These are phyloP conservation scores for Hippolais icterina DNA, from an alignment of 2,113 vertebrate genomes.

Conservation along the genomic window DNA sequence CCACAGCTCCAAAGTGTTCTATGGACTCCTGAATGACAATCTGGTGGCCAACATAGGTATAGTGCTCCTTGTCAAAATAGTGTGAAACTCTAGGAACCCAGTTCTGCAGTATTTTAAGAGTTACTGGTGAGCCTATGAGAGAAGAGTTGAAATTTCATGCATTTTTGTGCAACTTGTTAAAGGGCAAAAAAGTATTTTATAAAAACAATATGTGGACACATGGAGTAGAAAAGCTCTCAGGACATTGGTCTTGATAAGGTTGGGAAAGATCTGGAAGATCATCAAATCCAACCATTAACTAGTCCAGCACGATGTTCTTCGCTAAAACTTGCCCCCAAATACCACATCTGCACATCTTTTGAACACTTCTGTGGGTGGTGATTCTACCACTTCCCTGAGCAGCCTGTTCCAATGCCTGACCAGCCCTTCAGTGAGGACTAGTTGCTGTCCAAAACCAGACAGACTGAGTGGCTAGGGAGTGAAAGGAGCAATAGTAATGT, in stretches of 20 bases:
- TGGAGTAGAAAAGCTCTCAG: not conserved
- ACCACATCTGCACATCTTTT: not conserved
- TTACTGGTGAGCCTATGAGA: conserved; percentile 52
- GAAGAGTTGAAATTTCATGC: not conserved
- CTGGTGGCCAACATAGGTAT: conserved; percentile 64
- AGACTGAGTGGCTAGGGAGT: not conserved
- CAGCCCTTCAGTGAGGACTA: not conserved
- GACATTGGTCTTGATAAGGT: not conserved
- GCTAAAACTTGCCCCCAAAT: not conserved
- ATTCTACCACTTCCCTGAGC: not conserved
- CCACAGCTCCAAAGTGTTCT: conserved; percentile 73
- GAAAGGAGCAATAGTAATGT: not conserved
- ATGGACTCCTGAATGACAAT: conserved; percentile 79
- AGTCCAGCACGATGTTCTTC: not conserved
- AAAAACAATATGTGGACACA: fast-evolving
- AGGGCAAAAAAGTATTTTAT: not conserved
- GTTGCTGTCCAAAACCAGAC: no score
- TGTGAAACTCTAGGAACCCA: conserved; percentile 67
- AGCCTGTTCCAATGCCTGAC: not conserved
- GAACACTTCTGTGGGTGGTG: not conserved
- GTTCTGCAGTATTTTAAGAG: conserved; percentile 61
- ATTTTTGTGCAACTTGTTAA: not conserved
- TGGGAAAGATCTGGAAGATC: not conserved
- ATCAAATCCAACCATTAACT: not conserved
- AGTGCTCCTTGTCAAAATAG: conserved; percentile 77